Conservation (phyloP, 2,888 invertebrate genomes). For the Alloplasta piceator region DNA sequence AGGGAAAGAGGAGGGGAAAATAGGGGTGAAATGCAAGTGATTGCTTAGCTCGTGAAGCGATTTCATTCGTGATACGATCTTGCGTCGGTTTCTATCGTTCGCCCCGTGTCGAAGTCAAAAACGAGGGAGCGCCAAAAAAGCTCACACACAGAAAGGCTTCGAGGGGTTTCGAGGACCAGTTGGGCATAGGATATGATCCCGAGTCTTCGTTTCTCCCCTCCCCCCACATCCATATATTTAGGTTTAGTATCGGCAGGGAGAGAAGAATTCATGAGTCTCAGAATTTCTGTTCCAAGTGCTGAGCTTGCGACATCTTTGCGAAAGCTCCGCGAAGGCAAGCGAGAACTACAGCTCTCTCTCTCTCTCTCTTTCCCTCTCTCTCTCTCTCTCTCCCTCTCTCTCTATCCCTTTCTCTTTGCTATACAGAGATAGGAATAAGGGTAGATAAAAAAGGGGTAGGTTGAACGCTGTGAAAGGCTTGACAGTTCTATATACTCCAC, state of each 20-base stretch:
- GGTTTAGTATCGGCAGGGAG: constrained; percentile 17
- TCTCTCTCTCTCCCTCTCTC: too few species aligned
- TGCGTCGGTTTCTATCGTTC: constrained; percentile 16
- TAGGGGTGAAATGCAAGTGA: constrained; percentile 43
- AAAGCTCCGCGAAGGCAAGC: constrained; percentile 38
- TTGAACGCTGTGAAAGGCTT: constrained; percentile 49
- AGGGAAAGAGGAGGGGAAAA: not conserved
- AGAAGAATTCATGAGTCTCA: constrained; percentile 58
- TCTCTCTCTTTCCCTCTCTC: too few species aligned
- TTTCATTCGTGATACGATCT: constrained; percentile 56
- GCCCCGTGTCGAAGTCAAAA: constrained; percentile 42
- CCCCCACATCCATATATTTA: not conserved
- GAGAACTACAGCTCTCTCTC: constrained; percentile 24
- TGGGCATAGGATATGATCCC: constrained; percentile 40
- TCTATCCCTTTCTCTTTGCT: too few species aligned
- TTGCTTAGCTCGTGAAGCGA: constrained; percentile 50
- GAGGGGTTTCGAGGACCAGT: constrained; percentile 40
- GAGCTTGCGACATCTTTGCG: constrained; percentile 59
- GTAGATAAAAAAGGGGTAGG: constrained; percentile 3
- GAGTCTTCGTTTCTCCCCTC: not conserved
- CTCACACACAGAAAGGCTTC: not conserved
- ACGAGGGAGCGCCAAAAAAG: constrained; percentile 51
- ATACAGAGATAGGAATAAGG: constrained; percentile 14
- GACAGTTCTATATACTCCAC: constrained; percentile 43
- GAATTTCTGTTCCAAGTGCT: constrained; percentile 64